Evolutionary conservation across 2,888 invertebrate species (phyloP), one percentile per base, ranked within the genome.

Genomic region (Apamea monoglypha): DNA sequence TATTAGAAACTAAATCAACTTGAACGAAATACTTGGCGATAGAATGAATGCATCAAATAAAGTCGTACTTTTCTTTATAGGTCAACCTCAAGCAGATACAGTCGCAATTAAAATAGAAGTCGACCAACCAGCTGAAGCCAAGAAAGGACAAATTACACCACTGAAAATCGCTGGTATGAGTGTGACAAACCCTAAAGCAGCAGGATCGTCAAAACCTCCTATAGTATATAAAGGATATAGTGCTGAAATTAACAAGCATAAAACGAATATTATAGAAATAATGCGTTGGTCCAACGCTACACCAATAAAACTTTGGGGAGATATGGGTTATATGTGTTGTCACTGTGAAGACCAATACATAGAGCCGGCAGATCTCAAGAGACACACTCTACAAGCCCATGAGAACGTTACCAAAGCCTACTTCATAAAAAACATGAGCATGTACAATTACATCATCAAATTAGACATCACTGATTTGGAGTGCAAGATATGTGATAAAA

Each of bases 201-300:
- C 25, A 47, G 47, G 1, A 16, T 36, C 61, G 2, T 36, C 61
- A n/a, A 61, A 56, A 47, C 29, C 44, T 36, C 56, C 53, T 18
- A 8, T 8, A 64, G 68, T 40, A 1, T n/a, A 53, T 18, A 81
- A 50, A 69, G 77, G 83, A 40, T 78, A 64, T 4, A 56, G 7
- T 56, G 44, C 59, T 3, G 89, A 89, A 80, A 73, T 90, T 50
- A 36, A 67, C 40, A 94, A 94, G 81, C 94, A 94, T 73, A 85
- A 90, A 36, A 84, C 85, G 10, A 95, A 95, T 76, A 81, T 94
- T n/a, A 86, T 80, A 73, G 89, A 89, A 71, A 91, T 95, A 44
- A 82, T 95, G 4, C 79, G 84, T 10, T 91, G 87, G 74, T 91
- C 95, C 0, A 95, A 95, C 74, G 95, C 95, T 0, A 95, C 95